Evolutionary conservation across 2,888 invertebrate species (phyloP).

Genomic region (Pteria penguin): DNA sequence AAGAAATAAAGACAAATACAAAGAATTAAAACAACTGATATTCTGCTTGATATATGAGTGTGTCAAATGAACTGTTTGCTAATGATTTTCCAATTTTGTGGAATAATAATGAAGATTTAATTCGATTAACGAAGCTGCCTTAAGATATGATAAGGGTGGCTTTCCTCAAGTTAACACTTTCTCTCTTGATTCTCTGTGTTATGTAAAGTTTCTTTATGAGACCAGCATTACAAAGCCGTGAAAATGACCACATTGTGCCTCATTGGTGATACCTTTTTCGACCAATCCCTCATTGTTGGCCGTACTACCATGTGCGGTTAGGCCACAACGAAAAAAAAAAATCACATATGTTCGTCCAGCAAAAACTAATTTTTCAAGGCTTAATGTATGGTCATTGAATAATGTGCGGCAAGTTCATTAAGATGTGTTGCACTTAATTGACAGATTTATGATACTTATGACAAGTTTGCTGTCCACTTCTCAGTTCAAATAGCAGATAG

Average conservation of each 20-base stretch:
- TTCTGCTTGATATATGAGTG: too few relatives aligned
- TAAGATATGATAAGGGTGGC: neutral
- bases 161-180: neutral
- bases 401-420: neutral
- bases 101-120: neutral
- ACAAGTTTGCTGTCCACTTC: neutral
- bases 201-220: neutral
- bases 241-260: conserved; percentile 9
- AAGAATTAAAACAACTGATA: too few relatives aligned
- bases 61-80: too few relatives aligned
- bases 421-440: conserved; percentile 23
- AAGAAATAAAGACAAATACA: too few relatives aligned
- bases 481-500: neutral
- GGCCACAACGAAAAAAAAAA: conserved; percentile 4
- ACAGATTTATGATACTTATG: conserved; percentile 14
- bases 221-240: neutral
- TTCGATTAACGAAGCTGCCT: neutral
- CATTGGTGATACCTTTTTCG: neutral
- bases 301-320: neutral
- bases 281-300: neutral
- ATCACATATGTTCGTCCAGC: conserved; percentile 22
- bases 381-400: conserved; percentile 2
- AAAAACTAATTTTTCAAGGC: neutral
- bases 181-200: neutral
- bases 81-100: too few relatives aligned